These are phyloP conservation scores for Notamacropus eugenii DNA, from an alignment of 2,797 vertebrate genomes.

Conservation along the genomic window DNA sequence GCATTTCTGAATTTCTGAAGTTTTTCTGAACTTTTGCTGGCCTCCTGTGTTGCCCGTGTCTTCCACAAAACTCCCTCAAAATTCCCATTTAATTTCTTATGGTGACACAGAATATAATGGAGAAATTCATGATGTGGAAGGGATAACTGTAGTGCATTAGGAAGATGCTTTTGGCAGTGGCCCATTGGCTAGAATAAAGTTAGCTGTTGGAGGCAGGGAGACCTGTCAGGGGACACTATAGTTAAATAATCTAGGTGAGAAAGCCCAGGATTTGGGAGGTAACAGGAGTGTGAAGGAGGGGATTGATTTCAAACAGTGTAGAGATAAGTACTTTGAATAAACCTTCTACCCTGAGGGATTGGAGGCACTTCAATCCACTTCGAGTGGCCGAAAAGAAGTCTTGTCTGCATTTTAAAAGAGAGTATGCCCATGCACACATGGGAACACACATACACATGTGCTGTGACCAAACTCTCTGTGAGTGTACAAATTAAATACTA, in stretches of 20 bases:
- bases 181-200: neutral
- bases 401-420: neutral
- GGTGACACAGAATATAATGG: neutral
- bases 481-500: neutral
- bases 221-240: neutral
- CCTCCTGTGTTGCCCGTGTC: neutral
- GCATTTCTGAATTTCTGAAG: neutral
- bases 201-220: neutral
- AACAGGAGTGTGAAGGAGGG: neutral
- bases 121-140: neutral
- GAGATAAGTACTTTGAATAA: neutral
- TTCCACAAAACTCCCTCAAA: neutral
- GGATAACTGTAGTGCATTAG: neutral
- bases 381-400: neutral
- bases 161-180: neutral
- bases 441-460: neutral
- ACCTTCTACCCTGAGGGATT: neutral
- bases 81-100: neutral
- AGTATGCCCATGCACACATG: neutral
- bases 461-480: neutral
- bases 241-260: neutral
- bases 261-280: neutral
- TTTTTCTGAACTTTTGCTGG: neutral
- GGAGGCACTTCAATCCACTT: neutral
- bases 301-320: neutral